Base-by-base conservation (phyloP, 2,888 invertebrate genomes). In the Atethmia centrago region DNA sequence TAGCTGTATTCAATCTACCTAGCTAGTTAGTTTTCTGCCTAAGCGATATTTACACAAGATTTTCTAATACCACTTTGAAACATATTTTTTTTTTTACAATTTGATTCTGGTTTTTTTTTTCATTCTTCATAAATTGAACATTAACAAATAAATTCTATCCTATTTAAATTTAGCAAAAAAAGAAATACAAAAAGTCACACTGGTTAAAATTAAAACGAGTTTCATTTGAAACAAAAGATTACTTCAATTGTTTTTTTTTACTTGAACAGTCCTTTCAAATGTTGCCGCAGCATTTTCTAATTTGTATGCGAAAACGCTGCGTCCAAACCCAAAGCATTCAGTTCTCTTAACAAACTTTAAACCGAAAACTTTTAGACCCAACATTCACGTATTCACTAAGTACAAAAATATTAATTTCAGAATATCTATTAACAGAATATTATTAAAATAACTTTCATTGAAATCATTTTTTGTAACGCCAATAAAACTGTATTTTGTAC, bases 371-470 rank as follows among this genome's bases (percentile, higher is more conserved):
- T 88, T 86, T 84, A 88, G 83, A 86, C 79, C 85, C 85, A 85
- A 79, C 82, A 84, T 84, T 88, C 90, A 89, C 90, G 89, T 94
- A 95, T 93, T 92, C 83, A 90, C 95, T 95, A 95, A 94, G 96
- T 96, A 96, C 90, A 96, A 96, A 96, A 96, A 96, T 96, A 96
- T 95, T 91, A 94, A 94, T 94, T 93, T 92, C 90, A 92, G 90
- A 94, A 93, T 91, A 93, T 93, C 91, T 94, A 94, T 92, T 78
- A 88, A 92, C 92, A 90, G 74, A 89, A 83, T 83, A 61, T 80
- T 87, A 78, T 78, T 81, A 64, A 84, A 86, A 84, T 82, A 78
- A 87, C 83, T 85, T 84, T 78, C 89, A 93, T 92, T 91, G 90
- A 79, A 93, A 92, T 91, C 86, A 92, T 92, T 86, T 92, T 86